Conservation (phyloP, 2,888 invertebrate genomes). For the Drosophila barbarae region DNA sequence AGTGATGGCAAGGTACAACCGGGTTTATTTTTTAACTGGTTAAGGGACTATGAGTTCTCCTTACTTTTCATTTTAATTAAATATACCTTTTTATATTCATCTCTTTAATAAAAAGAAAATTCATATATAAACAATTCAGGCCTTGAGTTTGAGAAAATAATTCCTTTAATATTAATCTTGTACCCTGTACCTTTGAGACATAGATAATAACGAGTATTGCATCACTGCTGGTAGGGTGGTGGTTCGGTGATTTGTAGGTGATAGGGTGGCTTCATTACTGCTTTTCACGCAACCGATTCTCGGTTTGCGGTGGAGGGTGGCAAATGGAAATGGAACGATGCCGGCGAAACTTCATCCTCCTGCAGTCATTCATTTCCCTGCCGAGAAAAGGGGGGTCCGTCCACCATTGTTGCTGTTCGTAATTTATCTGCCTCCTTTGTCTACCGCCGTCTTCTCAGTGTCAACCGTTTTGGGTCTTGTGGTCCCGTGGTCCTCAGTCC, state of each 20-base stretch:
- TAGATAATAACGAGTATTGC: neutral
- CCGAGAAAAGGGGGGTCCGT: conserved; percentile 8
- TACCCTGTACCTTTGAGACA: conserved; percentile 5
- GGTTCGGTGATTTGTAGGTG: conserved; percentile 12
- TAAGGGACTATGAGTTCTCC: neutral
- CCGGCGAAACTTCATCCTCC: conserved; percentile 46
- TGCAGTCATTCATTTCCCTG: conserved; percentile 40
- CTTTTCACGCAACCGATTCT: conserved; percentile 47
- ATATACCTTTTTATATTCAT: neutral
- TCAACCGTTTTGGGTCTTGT: conserved; percentile 32
- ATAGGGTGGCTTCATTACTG: conserved; percentile 52
- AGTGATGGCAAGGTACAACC: neutral
- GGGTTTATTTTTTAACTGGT: neutral
- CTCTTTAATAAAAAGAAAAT: neutral
- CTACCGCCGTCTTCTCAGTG: conserved; percentile 43
- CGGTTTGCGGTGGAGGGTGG: conserved; percentile 14
- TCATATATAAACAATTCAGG: neutral
- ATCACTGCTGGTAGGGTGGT: neutral
- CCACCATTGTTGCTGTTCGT: conserved; percentile 46
- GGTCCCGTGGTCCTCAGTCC: conserved; percentile 1
- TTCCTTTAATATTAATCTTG: neutral
- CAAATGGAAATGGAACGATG: conserved; percentile 18
- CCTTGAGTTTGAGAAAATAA: neutral
- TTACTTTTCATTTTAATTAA: neutral
- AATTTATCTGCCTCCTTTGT: conserved; percentile 55